Evolutionary conservation across 2,888 invertebrate species (phyloP), one percentile per base, ranked within the genome.

Genomic region (Antheraea yamamai): DNA sequence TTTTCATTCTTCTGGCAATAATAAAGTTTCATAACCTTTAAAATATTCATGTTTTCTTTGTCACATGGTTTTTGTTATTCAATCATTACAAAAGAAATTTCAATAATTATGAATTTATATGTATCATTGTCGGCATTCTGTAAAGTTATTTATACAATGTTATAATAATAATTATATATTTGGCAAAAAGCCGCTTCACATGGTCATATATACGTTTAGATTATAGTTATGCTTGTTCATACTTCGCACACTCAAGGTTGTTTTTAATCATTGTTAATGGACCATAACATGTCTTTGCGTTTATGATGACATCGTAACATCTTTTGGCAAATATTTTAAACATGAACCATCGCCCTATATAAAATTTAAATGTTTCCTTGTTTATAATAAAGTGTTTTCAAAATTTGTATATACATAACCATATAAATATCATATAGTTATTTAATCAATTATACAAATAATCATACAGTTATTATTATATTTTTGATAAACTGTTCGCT

Each of bases 231-330:
- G 64, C 16, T 30, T 14, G 64, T 66, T 66, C 26, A 66, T 26
- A 16, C 64, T 30, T 16, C 64, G 12, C n/a, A 6, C 30, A 30
- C 64, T 66, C 64, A 66, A 66, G 64, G 64, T 66, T 66, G 16
- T 66, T 66, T 66, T 66, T 66, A 66, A 66, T 66, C 23, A 30
- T 66, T 66, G 30, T 66, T 26, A 26, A 66, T 66, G 30, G 23
- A 1, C 20, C 23, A 20, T 12, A n/a, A 8, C 12, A 23, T 23
- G 23, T 61, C 61, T 61, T 61, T 61, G 61, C 61, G 61, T 12
- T 61, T 61, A 61, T 61, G 61, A 61, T 23, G 23, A 12, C 23
- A 61, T 61, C 12, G 12, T n/a, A 61, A 61, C 23, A 61, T 61
- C 10, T 61, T 66, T 66, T 66, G 30, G 64, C 16, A 66, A 66